phyloP scores from a whole-genome alignment of 2,888 invertebrate genomes.

The Notodonta dromedarius region DNA sequence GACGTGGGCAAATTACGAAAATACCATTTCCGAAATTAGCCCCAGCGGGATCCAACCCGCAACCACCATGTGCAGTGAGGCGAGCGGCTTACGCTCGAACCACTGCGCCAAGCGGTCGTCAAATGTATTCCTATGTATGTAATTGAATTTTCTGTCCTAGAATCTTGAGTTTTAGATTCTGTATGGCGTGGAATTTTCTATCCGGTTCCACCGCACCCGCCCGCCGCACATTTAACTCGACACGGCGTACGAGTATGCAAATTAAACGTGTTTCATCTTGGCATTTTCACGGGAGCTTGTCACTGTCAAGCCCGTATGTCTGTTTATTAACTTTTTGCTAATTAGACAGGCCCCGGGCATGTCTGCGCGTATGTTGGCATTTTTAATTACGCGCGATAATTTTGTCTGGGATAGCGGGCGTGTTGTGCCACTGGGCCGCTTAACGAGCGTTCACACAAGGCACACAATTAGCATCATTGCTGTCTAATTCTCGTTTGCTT shows the following conservation, averaged over 20 bases:
- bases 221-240: conserved; percentile 48
- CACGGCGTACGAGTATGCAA: conserved; percentile 67
- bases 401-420: conserved; percentile 54
- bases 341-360: conserved; percentile 76
- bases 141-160: too few species aligned
- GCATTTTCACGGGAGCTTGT: conserved; percentile 80
- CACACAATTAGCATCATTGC: conserved; percentile 51
- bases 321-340: conserved; percentile 84
- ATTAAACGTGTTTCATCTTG: conserved; percentile 83
- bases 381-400: conserved; percentile 81
- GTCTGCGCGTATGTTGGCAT: conserved; percentile 80
- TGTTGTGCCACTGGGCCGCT: conserved; percentile 50
- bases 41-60: too few species aligned
- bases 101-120: too few species aligned
- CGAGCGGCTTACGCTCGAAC: too few species aligned
- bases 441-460: conserved; percentile 50
- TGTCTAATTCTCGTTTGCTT: conserved; percentile 58
- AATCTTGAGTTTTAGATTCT: not conserved
- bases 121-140: too few species aligned
- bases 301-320: conserved; percentile 79
- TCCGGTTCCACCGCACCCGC: conserved; percentile 18
- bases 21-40: too few species aligned
- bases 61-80: too few species aligned
- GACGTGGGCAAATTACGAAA: too few species aligned
- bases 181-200: not conserved